Percentiles rank a stretch among this genome's conserved stretches.
phyloP scores from a whole-genome alignment of 1,140 invertebrate species.

The Drosophila nigrodunni region DNA sequence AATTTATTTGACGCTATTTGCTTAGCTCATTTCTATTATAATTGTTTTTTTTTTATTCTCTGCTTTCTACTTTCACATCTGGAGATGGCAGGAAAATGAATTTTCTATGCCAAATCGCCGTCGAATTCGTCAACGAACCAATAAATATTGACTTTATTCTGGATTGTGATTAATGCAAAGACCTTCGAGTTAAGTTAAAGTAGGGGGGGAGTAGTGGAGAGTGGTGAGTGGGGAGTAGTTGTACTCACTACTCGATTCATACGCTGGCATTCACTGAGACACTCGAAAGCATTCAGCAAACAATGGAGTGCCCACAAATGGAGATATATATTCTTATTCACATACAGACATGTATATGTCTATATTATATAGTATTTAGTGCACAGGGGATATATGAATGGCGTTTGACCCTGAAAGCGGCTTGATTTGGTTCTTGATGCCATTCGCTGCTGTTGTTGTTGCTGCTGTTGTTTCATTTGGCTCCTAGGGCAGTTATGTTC shows the following conservation, averaged over 20 bases:
- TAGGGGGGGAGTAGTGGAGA: no score
- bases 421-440: constrained; percentile 76
- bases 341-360: background rate
- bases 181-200: constrained; percentile 30
- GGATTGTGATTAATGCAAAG: constrained; percentile 68
- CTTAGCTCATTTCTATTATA: constrained; percentile 62
- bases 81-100: constrained; percentile 45
- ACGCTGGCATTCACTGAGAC: constrained; percentile 22
- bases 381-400: constrained; percentile 21
- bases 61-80: constrained; percentile 10
- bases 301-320: no score
- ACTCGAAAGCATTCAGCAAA: constrained; percentile 5
- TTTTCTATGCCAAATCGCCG: constrained; percentile 6
- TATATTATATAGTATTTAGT: background rate
- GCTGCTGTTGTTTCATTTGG: constrained; percentile 13
- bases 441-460: constrained; percentile 39
- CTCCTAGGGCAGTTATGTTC: constrained; percentile 50
- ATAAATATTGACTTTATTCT: constrained; percentile 66
- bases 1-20: constrained; percentile 50
- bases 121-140: constrained; percentile 36
- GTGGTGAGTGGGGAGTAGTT: background rate
- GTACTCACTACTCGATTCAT: constrained; percentile 35
- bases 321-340: no score
- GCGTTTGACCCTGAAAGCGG: constrained; percentile 67
- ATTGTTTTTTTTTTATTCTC: constrained; percentile 36